Evolutionary conservation across 1,140 invertebrate genomes (phyloP), one percentile per base, ranked within the genome.

Genomic region (Melitaea cinxia): DNA sequence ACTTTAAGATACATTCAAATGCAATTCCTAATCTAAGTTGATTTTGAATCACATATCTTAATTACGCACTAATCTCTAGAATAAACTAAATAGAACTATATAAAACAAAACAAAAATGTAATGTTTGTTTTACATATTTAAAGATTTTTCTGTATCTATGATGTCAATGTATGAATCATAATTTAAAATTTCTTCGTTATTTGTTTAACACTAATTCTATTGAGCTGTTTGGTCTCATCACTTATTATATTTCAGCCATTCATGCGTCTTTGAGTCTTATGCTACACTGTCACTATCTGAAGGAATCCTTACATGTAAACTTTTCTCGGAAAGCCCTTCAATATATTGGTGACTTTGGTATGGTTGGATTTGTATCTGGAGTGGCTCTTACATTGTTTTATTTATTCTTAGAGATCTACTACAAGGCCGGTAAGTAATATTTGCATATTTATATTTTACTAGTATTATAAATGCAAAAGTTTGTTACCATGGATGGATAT

Each of bases 301-400:
- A 82, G 55, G 77, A 87, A 17, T 80, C 82, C 3, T 70, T 89
- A 7, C 86, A 89, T 71, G 84, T 83, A 0, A 87, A 86, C 70
- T 89, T 89, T 62, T 89, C 86, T 10, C 75, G 86, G 50, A 85
- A 82, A 53, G 76, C 78, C 7, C 57, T 89, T 1, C 84, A 89
- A 37, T 85, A 83, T 59, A 79, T 89, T 15, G 84, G 82, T n/a
- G 84, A 87, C 55, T 83, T 89, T 75, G 86, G 84, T 6, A 84
- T 89, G 37, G 69, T 89, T 21, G 86, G 86, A 6, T 85, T 85
- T 70, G 80, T 86, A 3, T 77, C 82, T 37, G 86, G 86, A 23
- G 26, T 63, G 1, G 86, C 82, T 9, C 56, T 89, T 10, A 84
- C 79, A 33, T 23, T 87, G 2, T 89, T 87, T 64, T 89, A 89